phyloP scores from a whole-genome alignment of 2,113 vertebrate genomes.

The Ia io region DNA sequence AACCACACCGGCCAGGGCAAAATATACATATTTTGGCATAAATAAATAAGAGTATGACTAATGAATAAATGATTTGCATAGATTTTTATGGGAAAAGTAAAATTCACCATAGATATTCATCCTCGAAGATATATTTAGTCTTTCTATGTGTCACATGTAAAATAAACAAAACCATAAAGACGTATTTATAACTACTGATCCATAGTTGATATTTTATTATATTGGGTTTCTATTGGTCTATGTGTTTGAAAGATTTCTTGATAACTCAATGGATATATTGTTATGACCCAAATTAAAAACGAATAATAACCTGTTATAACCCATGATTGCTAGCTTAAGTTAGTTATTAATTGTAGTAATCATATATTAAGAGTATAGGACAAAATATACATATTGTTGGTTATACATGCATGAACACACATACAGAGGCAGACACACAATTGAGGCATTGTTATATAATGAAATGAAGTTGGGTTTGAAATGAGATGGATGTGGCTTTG shows the following conservation, averaged over 20 bases:
- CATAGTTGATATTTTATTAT: background rate
- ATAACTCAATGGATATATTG: background rate
- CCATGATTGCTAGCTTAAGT: background rate
- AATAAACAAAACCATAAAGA: constrained; percentile 15
- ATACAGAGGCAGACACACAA: background rate
- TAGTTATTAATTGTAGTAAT: background rate
- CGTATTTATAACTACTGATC: background rate
- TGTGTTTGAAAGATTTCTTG: constrained; percentile 12
- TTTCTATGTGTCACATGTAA: background rate
- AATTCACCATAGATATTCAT: background rate
- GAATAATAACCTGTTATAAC: background rate
- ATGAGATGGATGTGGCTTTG: background rate
- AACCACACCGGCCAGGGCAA: too few relatives aligned
- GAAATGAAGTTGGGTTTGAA: background rate
- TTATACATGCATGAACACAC: background rate
- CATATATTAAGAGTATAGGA: background rate
- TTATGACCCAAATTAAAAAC: background rate
- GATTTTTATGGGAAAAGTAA: background rate
- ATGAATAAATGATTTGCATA: background rate
- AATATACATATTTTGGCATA: background rate
- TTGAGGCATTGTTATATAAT: background rate
- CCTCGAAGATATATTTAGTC: background rate
- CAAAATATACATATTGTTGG: background rate
- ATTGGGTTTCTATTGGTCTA: background rate
- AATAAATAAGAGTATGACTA: constrained; percentile 28